Evolutionary conservation across 2,113 vertebrate genomes (phyloP).

Genomic region (Petromus typicus): DNA sequence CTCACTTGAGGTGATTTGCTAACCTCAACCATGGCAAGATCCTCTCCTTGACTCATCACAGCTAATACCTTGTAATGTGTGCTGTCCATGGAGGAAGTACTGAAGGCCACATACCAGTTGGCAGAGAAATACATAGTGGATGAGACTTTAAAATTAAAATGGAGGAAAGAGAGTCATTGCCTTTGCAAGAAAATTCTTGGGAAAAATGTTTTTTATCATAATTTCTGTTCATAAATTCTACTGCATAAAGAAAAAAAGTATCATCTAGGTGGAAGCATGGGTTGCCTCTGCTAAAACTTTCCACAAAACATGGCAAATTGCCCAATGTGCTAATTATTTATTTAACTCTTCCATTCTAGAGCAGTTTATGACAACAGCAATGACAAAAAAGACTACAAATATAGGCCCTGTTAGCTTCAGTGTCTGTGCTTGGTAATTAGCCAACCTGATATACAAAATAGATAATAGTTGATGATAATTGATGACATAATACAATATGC

Average conservation of each 20-base stretch:
- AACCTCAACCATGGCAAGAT: fast-evolving
- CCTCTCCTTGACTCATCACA: not conserved
- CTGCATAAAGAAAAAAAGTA: not conserved
- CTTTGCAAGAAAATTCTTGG: not conserved
- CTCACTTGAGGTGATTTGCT: fast-evolving
- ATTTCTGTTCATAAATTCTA: not conserved
- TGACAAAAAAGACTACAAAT: not conserved
- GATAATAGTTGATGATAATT: not conserved
- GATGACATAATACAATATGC: not conserved
- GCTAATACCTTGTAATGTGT: not conserved
- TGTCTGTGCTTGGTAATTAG: not conserved
- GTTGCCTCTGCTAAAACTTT: not conserved
- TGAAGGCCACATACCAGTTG: fast-evolving
- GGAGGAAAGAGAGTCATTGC: not conserved
- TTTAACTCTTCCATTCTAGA: not conserved
- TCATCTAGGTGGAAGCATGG: fast-evolving
- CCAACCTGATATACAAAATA: not conserved
- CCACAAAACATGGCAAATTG: not conserved
- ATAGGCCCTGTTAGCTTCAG: not conserved
- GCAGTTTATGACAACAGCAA: not conserved
- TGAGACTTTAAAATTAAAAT: not conserved
- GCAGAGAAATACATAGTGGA: not conserved
- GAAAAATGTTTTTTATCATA: not conserved
- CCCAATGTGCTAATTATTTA: not conserved
- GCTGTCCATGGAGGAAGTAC: not conserved